Conservation (phyloP, 2,888 invertebrate genomes). For the Tridacna crocea region DNA sequence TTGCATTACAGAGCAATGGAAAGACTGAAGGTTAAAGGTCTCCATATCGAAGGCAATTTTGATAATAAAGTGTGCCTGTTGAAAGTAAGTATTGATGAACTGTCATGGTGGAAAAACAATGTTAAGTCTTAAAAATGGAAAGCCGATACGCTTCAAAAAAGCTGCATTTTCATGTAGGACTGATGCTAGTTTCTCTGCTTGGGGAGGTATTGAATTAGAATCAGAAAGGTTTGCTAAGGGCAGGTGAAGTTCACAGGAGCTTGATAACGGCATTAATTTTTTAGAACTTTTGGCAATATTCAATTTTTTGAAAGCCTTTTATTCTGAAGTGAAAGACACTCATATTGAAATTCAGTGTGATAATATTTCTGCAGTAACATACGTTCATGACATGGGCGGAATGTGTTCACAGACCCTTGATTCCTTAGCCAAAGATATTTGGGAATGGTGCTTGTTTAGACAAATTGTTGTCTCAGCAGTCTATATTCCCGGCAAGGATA, state of each 20-base stretch:
- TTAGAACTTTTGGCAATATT: constrained; percentile 9
- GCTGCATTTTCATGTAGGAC: no score
- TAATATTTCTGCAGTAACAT: neutral
- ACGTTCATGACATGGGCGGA: constrained; percentile 18
- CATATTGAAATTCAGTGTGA: constrained; percentile 18
- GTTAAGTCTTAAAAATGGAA: no score
- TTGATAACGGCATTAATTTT: neutral
- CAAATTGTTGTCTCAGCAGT: constrained; percentile 1
- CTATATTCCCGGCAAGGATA: constrained; percentile 32
- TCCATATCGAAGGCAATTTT: no score
- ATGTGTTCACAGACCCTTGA: constrained; percentile 1
- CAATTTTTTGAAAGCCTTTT: neutral
- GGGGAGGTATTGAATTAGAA: neutral
- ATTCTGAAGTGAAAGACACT: neutral
- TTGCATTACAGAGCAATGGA: constrained; percentile 1
- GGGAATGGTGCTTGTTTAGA: constrained; percentile 14
- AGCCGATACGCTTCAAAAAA: no score
- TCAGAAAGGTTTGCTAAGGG: neutral
- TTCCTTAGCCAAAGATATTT: constrained; percentile 4
- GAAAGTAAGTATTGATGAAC: no score
- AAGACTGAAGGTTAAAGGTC: no score
- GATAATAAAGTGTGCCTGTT: no score
- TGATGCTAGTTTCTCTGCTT: neutral
- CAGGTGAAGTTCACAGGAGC: neutral
- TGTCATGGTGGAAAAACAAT: no score